Conservation (phyloP, 2,888 invertebrate species). For the Tachystola acroxantha region DNA sequence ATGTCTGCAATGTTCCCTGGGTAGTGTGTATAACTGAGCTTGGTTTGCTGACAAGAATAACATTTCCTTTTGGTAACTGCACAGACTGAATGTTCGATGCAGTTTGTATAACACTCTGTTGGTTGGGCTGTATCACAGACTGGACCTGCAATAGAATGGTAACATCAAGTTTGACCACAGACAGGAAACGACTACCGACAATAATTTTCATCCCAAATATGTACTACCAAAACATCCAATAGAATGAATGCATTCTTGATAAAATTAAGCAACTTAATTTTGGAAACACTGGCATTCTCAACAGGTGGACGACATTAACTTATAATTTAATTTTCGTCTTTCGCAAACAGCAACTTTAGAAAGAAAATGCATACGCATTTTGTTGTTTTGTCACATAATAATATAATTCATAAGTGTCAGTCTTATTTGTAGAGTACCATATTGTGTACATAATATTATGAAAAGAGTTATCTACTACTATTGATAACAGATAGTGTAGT, state of each 20-base stretch:
- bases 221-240: too few species aligned
- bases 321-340: too few species aligned
- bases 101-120: conserved; percentile 97
- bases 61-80: conserved; percentile 91
- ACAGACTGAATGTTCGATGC: conserved; percentile 91
- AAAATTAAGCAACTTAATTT: too few species aligned
- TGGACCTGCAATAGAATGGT: conserved; percentile 84
- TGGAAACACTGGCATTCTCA: too few species aligned
- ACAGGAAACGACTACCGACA: too few species aligned
- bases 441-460: background rate
- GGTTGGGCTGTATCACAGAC: conserved; percentile 97
- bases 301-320: too few species aligned
- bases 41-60: conserved; percentile 93
- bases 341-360: too few species aligned
- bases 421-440: background rate
- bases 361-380: background rate
- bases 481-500: background rate
- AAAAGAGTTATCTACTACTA: background rate
- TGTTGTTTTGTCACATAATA: background rate
- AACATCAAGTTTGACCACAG: too few species aligned
- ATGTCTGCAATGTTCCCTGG: conserved; percentile 89
- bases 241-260: too few species aligned
- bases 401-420: background rate
- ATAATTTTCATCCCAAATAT: too few species aligned
- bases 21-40: conserved; percentile 96